These are phyloP conservation scores for Valencia hispanica DNA, from an alignment of 2,797 vertebrate genomes.

Conservation along the genomic window DNA sequence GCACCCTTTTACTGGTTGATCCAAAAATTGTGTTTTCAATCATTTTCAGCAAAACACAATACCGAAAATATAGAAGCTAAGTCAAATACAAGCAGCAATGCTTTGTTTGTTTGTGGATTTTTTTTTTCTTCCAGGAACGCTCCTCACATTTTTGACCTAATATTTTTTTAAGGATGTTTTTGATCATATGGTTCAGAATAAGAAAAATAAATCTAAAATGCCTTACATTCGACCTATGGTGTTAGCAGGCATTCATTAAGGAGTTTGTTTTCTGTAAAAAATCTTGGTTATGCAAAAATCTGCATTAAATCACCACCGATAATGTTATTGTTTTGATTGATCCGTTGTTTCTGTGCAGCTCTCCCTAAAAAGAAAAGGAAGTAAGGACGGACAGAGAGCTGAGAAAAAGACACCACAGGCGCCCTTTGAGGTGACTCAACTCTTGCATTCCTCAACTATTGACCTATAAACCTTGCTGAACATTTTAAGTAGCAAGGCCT, in stretches of 20 bases:
- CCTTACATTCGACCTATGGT: too few species aligned
- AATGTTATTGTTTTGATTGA: conserved; percentile 51
- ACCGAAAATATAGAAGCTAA: background rate
- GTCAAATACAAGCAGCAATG: background rate
- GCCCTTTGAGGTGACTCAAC: conserved; percentile 87
- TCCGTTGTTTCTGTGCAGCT: conserved; percentile 80
- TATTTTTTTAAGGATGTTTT: background rate
- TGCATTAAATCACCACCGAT: conserved; percentile 48
- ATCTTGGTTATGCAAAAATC: conserved; percentile 29
- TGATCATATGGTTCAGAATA: background rate
- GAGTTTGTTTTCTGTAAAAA: background rate
- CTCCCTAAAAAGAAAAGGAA: conserved; percentile 95
- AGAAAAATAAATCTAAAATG: background rate
- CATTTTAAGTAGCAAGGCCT: background rate
- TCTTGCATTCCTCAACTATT: conserved; percentile 20
- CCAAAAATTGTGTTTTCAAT: background rate
- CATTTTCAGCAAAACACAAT: background rate
- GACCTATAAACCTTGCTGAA: conserved; percentile 4
- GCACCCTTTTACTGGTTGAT: background rate
- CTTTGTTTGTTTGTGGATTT: background rate
- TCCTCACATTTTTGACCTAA: background rate
- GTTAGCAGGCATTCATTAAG: background rate
- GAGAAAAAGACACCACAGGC: conserved; percentile 91
- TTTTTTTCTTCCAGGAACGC: background rate
- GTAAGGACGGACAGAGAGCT: conserved; percentile 90